Conservation (phyloP, 2,113 vertebrate species). For the Cinclus mexicanus region DNA sequence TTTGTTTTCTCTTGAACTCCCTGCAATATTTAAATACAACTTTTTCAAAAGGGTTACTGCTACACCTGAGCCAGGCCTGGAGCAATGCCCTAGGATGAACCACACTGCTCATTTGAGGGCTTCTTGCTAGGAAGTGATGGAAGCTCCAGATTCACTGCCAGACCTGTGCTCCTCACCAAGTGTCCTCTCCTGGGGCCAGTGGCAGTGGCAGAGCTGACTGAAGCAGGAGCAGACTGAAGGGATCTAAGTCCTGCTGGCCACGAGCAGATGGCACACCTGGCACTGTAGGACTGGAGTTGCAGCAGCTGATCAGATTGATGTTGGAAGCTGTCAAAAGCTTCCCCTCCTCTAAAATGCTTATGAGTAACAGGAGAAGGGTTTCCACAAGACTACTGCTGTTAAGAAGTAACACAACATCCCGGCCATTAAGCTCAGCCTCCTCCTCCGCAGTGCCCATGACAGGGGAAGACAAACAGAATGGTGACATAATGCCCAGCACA, state of each 20-base stretch:
- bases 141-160: background rate
- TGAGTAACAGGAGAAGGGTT: background rate
- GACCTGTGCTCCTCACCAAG: rapidly evolving
- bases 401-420: background rate
- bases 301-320: background rate
- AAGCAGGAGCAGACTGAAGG: background rate
- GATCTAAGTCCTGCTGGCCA: rapidly evolving
- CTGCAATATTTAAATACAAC: background rate
- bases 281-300: rapidly evolving
- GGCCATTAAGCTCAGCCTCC: background rate
- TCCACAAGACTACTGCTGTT: background rate
- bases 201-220: background rate
- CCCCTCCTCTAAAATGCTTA: background rate
- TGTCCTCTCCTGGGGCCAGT: background rate
- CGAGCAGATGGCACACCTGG: background rate
- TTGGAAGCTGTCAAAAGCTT: background rate
- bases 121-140: background rate
- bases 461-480: background rate
- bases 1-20: background rate
- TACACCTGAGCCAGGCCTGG: background rate
- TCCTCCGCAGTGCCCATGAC: background rate
- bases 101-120: background rate
- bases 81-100: background rate
- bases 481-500: background rate
- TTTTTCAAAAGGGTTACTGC: background rate